phyloP scores from a whole-genome alignment of 2,113 vertebrate genomes.

The Dicentrarchus labrax region DNA sequence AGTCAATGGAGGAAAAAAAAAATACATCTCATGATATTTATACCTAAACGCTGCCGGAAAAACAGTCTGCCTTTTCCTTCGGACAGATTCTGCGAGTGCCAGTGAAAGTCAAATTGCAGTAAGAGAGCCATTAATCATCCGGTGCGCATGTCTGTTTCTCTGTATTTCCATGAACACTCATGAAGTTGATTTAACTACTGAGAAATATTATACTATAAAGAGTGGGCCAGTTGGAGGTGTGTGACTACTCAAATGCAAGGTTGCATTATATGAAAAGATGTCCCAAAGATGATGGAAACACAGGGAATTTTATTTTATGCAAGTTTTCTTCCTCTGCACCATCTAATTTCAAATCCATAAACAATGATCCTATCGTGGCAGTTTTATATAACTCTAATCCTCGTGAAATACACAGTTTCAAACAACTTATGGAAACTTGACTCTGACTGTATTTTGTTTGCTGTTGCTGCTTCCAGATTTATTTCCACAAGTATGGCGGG shows the following conservation, averaged over 20 bases:
- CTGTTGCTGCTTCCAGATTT: conserved; percentile 18
- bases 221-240: background rate
- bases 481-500: conserved; percentile 22
- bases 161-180: conserved; percentile 34
- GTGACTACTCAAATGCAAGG: background rate
- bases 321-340: conserved; percentile 8
- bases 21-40: conserved; percentile 49
- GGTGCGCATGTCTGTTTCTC: conserved; percentile 16
- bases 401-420: conserved; percentile 13
- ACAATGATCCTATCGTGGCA: background rate
- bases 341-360: conserved; percentile 19
- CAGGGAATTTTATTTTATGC: background rate
- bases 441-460: conserved; percentile 18
- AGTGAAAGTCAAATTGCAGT: conserved; percentile 23
- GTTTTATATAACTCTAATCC: background rate
- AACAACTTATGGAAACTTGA: conserved; percentile 30
- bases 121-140: conserved; percentile 40
- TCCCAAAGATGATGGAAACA: background rate
- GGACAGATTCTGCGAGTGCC: conserved; percentile 30
- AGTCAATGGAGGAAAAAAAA: conserved; percentile 53
- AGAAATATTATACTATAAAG: conserved; percentile 8
- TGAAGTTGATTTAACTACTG: conserved; percentile 20
- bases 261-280: background rate
- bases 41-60: conserved; percentile 50
- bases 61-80: conserved; percentile 51